Evolutionary conservation across 1,140 invertebrate species (phyloP).

Genomic region (Charaxes varanes): DNA sequence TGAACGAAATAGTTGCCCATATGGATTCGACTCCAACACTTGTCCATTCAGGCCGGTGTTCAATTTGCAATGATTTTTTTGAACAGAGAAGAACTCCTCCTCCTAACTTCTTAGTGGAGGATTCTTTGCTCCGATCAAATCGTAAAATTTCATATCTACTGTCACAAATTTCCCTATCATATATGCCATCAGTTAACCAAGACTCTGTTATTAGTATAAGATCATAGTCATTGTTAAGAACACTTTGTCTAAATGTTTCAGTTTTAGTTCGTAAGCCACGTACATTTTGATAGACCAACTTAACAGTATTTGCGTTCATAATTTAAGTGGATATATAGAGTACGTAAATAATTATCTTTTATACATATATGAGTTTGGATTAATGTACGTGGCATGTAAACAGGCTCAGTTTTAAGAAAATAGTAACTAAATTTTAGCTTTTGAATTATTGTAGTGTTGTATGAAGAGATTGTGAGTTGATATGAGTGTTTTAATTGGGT

Average conservation of each 20-base stretch:
- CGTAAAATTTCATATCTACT: slow-evolving; percentile 17
- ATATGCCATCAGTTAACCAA: slow-evolving; percentile 17
- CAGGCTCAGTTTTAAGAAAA: too few relatives aligned
- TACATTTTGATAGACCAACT: slow-evolving; percentile 23
- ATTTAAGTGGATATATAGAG: too few relatives aligned
- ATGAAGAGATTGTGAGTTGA: too few relatives aligned
- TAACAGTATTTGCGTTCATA: too few relatives aligned
- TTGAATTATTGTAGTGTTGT: too few relatives aligned
- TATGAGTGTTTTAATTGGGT: too few relatives aligned
- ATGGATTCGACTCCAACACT: slow-evolving; percentile 8
- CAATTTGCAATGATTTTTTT: slow-evolving; percentile 1
- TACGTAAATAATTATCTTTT: too few relatives aligned
- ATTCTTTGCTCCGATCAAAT: slow-evolving; percentile 11
- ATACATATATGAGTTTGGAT: too few relatives aligned
- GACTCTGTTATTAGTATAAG: slow-evolving; percentile 21
- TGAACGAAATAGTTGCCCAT: slow-evolving; percentile 15
- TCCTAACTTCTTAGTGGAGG: slow-evolving; percentile 11
- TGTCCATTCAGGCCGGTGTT: slow-evolving; percentile 2
- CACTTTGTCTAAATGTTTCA: slow-evolving; percentile 12
- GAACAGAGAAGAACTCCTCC: slow-evolving; percentile 15
- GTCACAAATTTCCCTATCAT: slow-evolving; percentile 14
- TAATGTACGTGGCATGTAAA: too few relatives aligned
- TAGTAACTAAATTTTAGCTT: too few relatives aligned
- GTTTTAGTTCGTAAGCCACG: slow-evolving; percentile 23
- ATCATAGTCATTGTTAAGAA: slow-evolving; percentile 14